Evolutionary conservation across 2,113 vertebrate species (phyloP), one percentile per base, ranked within the genome.

Genomic region (Rhinolophus ferrumequinum): DNA sequence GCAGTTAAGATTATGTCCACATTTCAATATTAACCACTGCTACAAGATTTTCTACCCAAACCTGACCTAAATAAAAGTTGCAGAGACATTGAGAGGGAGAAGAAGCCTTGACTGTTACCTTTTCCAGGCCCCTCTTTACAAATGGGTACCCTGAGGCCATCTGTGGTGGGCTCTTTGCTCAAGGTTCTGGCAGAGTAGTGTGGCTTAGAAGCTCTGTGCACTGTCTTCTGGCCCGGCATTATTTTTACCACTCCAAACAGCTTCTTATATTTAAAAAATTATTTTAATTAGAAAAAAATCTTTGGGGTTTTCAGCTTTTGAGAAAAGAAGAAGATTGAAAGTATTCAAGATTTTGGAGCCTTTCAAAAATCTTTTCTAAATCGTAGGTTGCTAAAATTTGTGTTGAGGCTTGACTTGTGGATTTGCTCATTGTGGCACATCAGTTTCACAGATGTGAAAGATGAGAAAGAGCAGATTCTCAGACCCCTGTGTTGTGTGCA

Each of bases 261-360:
- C 62, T 89, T 92, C 73, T 33, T 80, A 0, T 33, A 76, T 8
- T 47, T 18, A 7, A 83, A 90, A 44, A 13, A 52, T 52, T 35
- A 26, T 21, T 38, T 24, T 7, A 81, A 93, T 58, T 33, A 9
- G 38, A 16, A 38, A 19, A 66, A 86, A 64, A 58, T 56, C 38
- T 28, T 52, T 6, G 47, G 24, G 7, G 4, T 6, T 91, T 91
- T 89, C 14, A 6, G 52, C 28, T 93, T 88, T 73, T 24, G 64
- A 72, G 33, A 79, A 90, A 90, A 93, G 44, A 30, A 80, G 66
- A 80, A 89, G 75, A 84, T 67, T 60, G 50, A 83, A 93, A 69
- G 13, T 56, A 38, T 86, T 79, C 47, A 82, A 58, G 47, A 19
- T 41, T 41, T 6, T 26, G 70, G 64, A 82, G 50, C 24, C 67